These are phyloP conservation scores for Benitochromis conjunctus DNA, from an alignment of 2,113 vertebrate species.

Conservation along the genomic window DNA sequence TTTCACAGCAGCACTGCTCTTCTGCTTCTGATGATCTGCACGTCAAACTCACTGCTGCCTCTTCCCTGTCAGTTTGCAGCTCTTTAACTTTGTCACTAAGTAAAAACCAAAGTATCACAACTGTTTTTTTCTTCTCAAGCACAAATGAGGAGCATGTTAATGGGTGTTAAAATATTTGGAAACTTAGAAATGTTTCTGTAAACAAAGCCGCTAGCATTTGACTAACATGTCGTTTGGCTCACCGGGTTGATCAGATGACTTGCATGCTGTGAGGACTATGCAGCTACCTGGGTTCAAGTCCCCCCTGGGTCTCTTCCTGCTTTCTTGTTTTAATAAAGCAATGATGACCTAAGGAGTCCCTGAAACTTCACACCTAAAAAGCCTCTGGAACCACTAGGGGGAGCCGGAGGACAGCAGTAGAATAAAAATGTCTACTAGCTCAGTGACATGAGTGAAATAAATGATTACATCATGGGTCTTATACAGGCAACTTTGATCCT, in stretches of 20 bases:
- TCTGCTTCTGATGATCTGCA: not conserved
- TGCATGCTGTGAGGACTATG: not conserved
- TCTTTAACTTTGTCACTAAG: not conserved
- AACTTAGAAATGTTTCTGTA: not conserved
- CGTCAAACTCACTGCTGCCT: not conserved
- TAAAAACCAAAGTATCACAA: not conserved
- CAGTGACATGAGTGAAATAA: not conserved
- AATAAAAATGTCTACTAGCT: not conserved
- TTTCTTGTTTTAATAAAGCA: not conserved
- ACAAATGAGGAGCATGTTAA: not conserved
- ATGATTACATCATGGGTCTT: not conserved
- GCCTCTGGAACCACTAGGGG: not conserved
- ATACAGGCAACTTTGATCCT: not conserved
- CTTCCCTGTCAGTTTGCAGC: not conserved
- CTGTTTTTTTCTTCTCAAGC: not conserved
- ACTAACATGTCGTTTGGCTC: not conserved
- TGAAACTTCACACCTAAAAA: not conserved
- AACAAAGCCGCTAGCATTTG: not conserved
- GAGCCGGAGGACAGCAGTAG: not conserved
- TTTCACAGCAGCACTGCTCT: not conserved
- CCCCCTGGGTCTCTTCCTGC: not conserved
- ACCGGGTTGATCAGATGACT: not conserved
- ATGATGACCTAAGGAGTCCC: not conserved
- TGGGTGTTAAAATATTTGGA: not conserved
- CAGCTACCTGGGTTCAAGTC: not conserved